These are phyloP conservation scores for Pangasianodon hypophthalmus DNA, from an alignment of 2,113 vertebrate genomes.

Conservation along the genomic window DNA sequence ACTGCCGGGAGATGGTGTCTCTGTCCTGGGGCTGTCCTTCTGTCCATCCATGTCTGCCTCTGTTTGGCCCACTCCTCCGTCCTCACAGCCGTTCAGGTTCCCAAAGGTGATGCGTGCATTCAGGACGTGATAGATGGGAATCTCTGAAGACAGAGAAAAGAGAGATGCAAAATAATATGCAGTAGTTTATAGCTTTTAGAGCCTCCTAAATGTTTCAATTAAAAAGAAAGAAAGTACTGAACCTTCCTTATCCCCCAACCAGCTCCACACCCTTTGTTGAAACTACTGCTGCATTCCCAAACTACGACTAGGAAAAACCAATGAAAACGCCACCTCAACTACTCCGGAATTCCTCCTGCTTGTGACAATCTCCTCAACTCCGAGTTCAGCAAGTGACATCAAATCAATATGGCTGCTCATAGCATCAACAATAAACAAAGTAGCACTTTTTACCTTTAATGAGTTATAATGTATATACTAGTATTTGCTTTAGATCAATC, in stretches of 20 bases:
- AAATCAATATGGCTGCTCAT: neutral
- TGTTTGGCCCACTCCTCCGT: slow-evolving; percentile 69
- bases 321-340: neutral
- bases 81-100: slow-evolving; percentile 94
- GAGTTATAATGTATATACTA: neutral
- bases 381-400: neutral
- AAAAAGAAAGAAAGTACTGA: neutral
- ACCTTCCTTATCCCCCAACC: neutral
- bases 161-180: neutral
- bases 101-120: slow-evolving; percentile 97
- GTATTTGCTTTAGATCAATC: neutral
- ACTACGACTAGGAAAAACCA: neutral
- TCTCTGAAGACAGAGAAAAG: slow-evolving; percentile 76
- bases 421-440: neutral
- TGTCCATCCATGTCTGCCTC: slow-evolving; percentile 76
- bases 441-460: neutral
- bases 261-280: neutral
- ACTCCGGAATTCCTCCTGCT: neutral
- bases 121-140: slow-evolving; percentile 96
- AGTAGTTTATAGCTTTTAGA: neutral
- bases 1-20: slow-evolving; percentile 89
- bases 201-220: neutral
- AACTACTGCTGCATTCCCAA: neutral
- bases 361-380: neutral
- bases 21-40: slow-evolving; percentile 81